Evolutionary conservation across 2,888 invertebrate genomes (phyloP).

Genomic region (Petrolisthes manimaculis): DNA sequence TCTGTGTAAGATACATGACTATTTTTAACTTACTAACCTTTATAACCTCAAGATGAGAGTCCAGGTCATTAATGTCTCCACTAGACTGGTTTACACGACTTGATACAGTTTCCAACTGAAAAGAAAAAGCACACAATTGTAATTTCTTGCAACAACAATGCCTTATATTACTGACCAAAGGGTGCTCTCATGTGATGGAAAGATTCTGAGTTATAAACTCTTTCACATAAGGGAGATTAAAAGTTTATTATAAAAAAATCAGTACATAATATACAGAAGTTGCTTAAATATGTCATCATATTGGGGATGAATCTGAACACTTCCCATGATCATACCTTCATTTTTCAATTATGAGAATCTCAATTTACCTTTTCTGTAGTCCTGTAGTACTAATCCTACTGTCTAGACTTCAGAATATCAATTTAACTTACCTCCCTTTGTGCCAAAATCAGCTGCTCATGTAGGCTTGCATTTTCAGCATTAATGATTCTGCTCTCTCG

Average conservation of each 20-base stretch:
- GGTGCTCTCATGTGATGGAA: no score
- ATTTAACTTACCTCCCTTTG: conserved; percentile 31
- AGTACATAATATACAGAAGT: no score
- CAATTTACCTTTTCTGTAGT: background rate
- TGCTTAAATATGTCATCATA: no score
- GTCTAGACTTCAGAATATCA: background rate
- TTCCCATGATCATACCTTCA: background rate
- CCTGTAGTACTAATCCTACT: background rate
- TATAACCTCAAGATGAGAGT: conserved; percentile 41
- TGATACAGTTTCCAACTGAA: conserved; percentile 49
- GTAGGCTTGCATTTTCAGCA: conserved; percentile 45
- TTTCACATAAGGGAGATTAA: no score
- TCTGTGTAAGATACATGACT: background rate
- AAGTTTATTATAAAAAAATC: no score
- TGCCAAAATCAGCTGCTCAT: conserved; percentile 36
- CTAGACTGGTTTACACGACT: conserved; percentile 33
- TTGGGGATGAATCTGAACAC: background rate
- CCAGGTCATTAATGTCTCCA: conserved; percentile 45
- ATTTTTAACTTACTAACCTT: conserved; percentile 34
- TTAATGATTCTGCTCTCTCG: conserved; percentile 42
- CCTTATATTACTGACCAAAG: no score
- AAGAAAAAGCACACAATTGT: conserved; percentile 3
- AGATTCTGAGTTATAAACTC: no score
- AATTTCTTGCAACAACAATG: no score
- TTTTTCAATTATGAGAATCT: background rate